Evolutionary conservation across 2,888 invertebrate species (phyloP).

Genomic region (Phymatocera aterrima): DNA sequence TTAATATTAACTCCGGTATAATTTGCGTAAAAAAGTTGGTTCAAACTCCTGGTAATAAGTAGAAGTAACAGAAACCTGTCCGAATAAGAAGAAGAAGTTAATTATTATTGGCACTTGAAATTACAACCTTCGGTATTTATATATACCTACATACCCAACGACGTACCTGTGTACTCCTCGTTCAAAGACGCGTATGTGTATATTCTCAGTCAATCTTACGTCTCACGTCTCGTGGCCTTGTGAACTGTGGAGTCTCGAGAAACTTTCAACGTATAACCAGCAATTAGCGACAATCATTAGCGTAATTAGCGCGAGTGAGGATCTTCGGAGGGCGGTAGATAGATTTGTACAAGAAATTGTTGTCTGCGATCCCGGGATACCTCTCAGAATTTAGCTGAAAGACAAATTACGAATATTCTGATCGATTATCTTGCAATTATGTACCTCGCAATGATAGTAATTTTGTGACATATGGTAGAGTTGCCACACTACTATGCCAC

Average conservation of each 20-base stretch:
- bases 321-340: neutral
- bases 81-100: constrained; percentile 5
- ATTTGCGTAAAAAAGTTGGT: neutral
- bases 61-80: neutral
- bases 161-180: neutral
- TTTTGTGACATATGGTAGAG: constrained; percentile 66
- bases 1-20: neutral
- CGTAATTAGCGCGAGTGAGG: constrained; percentile 21
- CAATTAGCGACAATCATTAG: constrained; percentile 44
- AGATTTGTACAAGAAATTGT: neutral
- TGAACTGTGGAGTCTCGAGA: constrained; percentile 3
- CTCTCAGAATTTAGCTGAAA: neutral
- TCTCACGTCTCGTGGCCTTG: constrained; percentile 2
- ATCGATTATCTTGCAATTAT: constrained; percentile 65
- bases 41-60: neutral
- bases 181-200: too few species aligned
- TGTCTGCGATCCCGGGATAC: neutral
- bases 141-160: neutral
- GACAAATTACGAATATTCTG: constrained; percentile 16
- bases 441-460: constrained; percentile 64
- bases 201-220: neutral
- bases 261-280: constrained; percentile 33
- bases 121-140: constrained; percentile 18
- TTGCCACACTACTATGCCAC: neutral
- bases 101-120: constrained; percentile 34